These are phyloP conservation scores for Vicugna pacos DNA, from an alignment of 2,113 vertebrate genomes.

Conservation along the genomic window DNA sequence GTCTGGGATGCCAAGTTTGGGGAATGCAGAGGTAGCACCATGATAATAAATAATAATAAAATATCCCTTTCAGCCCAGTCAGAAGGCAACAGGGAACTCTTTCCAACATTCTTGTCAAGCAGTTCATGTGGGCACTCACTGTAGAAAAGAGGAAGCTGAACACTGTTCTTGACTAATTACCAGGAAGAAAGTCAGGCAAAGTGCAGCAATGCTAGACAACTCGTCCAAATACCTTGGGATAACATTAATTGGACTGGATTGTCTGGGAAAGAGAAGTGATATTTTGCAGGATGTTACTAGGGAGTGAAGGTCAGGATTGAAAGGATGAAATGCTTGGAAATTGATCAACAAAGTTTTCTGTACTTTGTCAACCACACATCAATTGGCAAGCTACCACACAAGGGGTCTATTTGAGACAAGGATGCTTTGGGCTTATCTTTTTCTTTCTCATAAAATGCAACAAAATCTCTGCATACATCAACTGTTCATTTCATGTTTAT, in stretches of 20 bases:
- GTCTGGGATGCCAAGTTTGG: background rate
- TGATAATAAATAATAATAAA: constrained; percentile 4
- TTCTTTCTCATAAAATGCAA: constrained; percentile 24
- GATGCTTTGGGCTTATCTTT: background rate
- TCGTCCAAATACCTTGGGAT: background rate
- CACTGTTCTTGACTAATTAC: background rate
- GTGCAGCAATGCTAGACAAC: background rate
- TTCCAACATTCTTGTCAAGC: background rate
- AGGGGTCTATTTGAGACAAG: background rate
- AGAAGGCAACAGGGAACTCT: background rate
- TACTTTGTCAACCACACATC: background rate
- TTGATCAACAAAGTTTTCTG: background rate
- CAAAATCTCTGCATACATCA: background rate
- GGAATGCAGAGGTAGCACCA: background rate
- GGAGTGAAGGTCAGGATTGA: background rate
- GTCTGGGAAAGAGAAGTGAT: constrained; percentile 14
- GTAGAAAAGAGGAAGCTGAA: background rate
- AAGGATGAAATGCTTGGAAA: constrained; percentile 28
- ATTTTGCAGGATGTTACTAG: background rate
- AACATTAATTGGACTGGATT: background rate
- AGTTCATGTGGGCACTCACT: background rate
- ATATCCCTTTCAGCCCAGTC: background rate
- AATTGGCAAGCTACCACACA: background rate
- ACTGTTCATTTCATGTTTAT: background rate
- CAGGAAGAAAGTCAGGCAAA: background rate